Conservation (phyloP, 2,888 invertebrate species). For the Eupithecia abbreviata region DNA sequence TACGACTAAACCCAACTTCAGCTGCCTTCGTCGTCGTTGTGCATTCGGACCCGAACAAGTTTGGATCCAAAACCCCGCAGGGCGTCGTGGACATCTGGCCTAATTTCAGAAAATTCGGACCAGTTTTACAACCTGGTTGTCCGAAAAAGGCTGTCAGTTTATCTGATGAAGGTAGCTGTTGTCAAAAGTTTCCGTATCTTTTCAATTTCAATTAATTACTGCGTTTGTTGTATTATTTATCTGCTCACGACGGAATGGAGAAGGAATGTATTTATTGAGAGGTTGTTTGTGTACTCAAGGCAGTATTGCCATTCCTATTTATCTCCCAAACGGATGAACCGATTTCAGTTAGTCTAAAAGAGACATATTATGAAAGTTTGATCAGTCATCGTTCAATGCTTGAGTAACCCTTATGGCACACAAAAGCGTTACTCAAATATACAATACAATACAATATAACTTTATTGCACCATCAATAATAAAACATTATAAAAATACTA, state of each 20-base stretch:
- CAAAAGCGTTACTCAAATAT: too few species aligned
- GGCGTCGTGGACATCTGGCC: conserved; percentile 78
- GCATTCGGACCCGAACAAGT: conserved; percentile 72
- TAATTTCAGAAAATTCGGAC: conserved; percentile 60
- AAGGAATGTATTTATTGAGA: not conserved
- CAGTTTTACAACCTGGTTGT: conserved; percentile 71
- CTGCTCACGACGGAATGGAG: not conserved
- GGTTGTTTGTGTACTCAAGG: not conserved
- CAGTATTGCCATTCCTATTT: not conserved
- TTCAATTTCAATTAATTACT: not conserved
- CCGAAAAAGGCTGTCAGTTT: conserved; percentile 52
- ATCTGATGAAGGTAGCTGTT: conserved; percentile 61
- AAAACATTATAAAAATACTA: too few species aligned
- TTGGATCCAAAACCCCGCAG: conserved; percentile 58
- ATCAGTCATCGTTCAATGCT: too few species aligned
- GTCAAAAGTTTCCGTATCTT: not conserved
- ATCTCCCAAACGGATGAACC: not conserved
- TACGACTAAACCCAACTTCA: conserved; percentile 60
- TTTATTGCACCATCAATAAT: too few species aligned
- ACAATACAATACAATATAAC: too few species aligned
- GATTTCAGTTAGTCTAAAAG: not conserved
- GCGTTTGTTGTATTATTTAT: not conserved
- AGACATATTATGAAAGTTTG: too few species aligned
- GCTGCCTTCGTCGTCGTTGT: conserved; percentile 65
- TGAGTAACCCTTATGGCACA: too few species aligned